These are phyloP conservation scores for Coregonus suidteri DNA, from an alignment of 2,797 vertebrate genomes.

Conservation along the genomic window DNA sequence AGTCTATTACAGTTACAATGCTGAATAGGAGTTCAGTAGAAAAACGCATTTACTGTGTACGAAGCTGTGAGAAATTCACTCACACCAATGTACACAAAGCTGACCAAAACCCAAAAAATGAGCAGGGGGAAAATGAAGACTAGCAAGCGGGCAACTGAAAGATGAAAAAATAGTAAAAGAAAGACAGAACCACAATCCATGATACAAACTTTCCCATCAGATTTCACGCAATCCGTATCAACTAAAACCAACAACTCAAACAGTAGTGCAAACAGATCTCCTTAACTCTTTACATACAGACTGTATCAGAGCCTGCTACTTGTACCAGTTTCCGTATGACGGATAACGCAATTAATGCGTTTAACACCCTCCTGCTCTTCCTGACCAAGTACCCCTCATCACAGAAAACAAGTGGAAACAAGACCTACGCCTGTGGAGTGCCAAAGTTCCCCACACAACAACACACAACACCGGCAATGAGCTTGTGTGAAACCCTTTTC, in stretches of 20 bases:
- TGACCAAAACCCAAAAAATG: slow-evolving; percentile 49
- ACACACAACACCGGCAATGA: slow-evolving; percentile 48
- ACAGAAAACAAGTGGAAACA: slow-evolving; percentile 16
- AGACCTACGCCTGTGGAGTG: slow-evolving; percentile 22
- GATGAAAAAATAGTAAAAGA: neutral
- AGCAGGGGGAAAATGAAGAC: slow-evolving; percentile 36
- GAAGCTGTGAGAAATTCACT: slow-evolving; percentile 55
- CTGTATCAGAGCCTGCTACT: neutral
- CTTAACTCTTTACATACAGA: neutral
- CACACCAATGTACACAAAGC: slow-evolving; percentile 70
- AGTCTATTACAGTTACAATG: slow-evolving; percentile 74
- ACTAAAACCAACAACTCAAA: too few species aligned
- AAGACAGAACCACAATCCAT: neutral
- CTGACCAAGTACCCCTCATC: neutral
- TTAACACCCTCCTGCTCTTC: slow-evolving; percentile 11
- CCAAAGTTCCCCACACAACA: slow-evolving; percentile 42
- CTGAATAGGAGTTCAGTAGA: slow-evolving; percentile 69
- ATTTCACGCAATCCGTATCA: too few species aligned
- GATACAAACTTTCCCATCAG: too few species aligned
- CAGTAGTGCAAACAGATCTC: too few species aligned
- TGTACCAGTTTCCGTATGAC: slow-evolving; percentile 20
- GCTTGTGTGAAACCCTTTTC: slow-evolving; percentile 64
- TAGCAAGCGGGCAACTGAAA: neutral
- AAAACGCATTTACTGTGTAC: too few species aligned
- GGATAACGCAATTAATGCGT: slow-evolving; percentile 6